These are phyloP conservation scores for Synanthedon tipuliformis DNA, from an alignment of 2,888 invertebrate genomes.

Conservation along the genomic window DNA sequence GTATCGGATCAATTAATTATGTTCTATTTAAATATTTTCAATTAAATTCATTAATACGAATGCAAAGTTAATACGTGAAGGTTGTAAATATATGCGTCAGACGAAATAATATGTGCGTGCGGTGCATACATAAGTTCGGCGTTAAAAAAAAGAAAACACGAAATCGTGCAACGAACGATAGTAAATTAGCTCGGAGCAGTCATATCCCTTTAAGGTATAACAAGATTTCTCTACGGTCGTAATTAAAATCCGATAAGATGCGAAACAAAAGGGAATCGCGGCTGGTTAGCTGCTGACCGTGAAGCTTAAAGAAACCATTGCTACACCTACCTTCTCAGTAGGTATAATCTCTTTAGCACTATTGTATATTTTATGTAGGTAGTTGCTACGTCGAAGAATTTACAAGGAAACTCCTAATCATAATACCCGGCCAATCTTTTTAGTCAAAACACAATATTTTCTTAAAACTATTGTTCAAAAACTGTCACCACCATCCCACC, in stretches of 20 bases:
- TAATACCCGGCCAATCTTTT: conserved; percentile 46
- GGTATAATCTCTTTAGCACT: background rate
- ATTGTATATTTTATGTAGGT: background rate
- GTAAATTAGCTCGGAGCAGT: conserved; percentile 57
- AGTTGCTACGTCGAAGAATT: conserved; percentile 15
- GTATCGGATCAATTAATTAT: too few relatives aligned
- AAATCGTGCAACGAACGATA: conserved; percentile 52
- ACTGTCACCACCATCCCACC: background rate
- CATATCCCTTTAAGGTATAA: conserved; percentile 65
- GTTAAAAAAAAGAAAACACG: conserved; percentile 33
- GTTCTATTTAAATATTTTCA: too few relatives aligned
- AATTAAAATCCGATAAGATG: conserved; percentile 69
- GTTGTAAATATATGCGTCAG: conserved; percentile 6
- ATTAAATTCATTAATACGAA: too few relatives aligned
- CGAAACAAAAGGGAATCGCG: conserved; percentile 59
- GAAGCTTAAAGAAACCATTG: background rate
- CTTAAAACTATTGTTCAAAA: conserved; percentile 35
- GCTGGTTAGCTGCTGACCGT: conserved; percentile 26
- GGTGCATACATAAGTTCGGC: conserved; percentile 26
- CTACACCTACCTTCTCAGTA: background rate
- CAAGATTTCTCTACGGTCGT: conserved; percentile 63
- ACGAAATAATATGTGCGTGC: conserved; percentile 23
- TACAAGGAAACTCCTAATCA: conserved; percentile 37
- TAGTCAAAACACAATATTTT: conserved; percentile 33
- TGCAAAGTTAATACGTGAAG: too few relatives aligned